phyloP scores from a whole-genome alignment of 1,140 invertebrate species.

The Nixonia krombeini region DNA sequence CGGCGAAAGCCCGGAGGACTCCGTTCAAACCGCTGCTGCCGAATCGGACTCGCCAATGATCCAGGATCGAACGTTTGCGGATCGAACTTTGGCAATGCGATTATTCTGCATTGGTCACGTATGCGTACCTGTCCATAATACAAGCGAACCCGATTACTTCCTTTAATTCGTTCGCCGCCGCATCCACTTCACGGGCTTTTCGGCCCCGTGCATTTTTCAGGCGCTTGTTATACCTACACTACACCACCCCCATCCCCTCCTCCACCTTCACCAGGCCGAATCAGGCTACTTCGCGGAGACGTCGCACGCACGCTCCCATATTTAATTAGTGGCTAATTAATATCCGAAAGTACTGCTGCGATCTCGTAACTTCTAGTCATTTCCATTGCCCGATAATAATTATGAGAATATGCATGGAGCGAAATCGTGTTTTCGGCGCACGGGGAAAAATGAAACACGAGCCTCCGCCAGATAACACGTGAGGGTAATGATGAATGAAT shows the following conservation, averaged over 20 bases:
- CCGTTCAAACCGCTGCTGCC: conserved; percentile 1
- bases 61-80: conserved; percentile 43
- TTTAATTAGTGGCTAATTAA: too few relatives aligned
- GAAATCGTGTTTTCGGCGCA: too few relatives aligned
- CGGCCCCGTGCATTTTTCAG: neutral
- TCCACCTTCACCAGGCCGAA: too few relatives aligned
- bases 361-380: too few relatives aligned
- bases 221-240: neutral
- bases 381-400: too few relatives aligned
- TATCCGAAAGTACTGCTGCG: too few relatives aligned
- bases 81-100: conserved; percentile 44
- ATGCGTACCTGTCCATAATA: conserved; percentile 40
- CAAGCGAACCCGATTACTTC: conserved; percentile 41
- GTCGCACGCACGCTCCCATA: too few relatives aligned
- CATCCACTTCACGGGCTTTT: too few relatives aligned
- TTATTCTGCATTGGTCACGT: conserved; percentile 42
- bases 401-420: too few relatives aligned
- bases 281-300: too few relatives aligned
- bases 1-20: conserved; percentile 36
- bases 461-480: neutral
- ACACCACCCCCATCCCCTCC: neutral
- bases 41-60: conserved; percentile 28
- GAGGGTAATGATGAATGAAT: neutral
- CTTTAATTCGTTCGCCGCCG: conserved; percentile 32
- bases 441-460: neutral